Evolutionary conservation across 2,888 invertebrate species (phyloP), one percentile per base, ranked within the genome.

Genomic region (Andrena dorsata): DNA sequence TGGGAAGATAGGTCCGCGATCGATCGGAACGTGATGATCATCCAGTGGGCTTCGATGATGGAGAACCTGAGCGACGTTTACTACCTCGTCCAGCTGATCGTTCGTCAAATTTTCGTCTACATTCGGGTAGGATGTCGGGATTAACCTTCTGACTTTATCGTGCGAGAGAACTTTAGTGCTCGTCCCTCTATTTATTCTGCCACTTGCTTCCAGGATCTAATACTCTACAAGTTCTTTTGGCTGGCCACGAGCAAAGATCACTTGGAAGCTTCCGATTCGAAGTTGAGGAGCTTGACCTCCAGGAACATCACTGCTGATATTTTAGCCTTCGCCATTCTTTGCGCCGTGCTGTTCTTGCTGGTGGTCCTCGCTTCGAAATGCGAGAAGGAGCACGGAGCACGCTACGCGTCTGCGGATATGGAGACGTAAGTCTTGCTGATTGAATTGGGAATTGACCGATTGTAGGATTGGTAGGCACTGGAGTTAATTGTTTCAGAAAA

Each of bases 61-160:
- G 89, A 87, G 26, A 86, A 89, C 65, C 41, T 90, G 7, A 85
- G 80, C 68, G 83, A 87, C 68, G 70, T 87, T 77, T 91, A 83
- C 75, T 88, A 90, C 60, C 74, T 91, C 35, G 20, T 91, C 63
- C 89, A 86, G 47, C 53, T 89, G 35, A 86, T 92, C 30, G 56
- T 84, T 51, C 82, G 51, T 60, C 88, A 88, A 72, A 81, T 90
- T 69, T 88, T 90, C 56, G 84, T 88, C 77, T 90, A 89, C 63
- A 64, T 92, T 56, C 85, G 85, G 75, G 91, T 91, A 85, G 2
- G 76, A 70, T 75, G 28, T 58, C 4, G 10, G 7, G 26, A 35
- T 78, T 80, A 84, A 88, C 84, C 82, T 74, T 7, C 8, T 56
- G 4, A 26, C 4, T 53, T 41, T 16, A 5, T 41, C 41, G 41